Conservation (phyloP, 1,140 invertebrate genomes). For the Episyrphus balteatus region DNA sequence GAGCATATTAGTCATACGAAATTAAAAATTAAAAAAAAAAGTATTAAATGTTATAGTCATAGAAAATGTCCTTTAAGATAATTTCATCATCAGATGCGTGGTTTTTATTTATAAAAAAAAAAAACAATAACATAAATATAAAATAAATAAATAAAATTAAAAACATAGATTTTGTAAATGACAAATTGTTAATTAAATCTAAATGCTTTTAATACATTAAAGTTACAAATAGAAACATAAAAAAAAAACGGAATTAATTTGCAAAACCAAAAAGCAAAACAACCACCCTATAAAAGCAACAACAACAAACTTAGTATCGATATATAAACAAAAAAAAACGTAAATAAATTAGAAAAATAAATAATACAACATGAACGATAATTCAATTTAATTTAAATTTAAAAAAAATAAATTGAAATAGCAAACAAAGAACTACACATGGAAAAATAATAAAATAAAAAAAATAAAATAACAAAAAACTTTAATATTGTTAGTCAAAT, state of each 20-base stretch:
- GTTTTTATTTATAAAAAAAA: too few species aligned
- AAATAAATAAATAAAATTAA: slow-evolving; percentile 5
- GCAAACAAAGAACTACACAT: neutral
- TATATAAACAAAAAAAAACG: slow-evolving; percentile 1
- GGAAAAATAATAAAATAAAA: slow-evolving; percentile 10
- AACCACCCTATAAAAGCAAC: neutral
- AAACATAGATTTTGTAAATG: slow-evolving; percentile 20
- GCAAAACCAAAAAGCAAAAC: slow-evolving; percentile 4
- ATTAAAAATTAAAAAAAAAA: too few species aligned
- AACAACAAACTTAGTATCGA: neutral
- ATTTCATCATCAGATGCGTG: too few species aligned
- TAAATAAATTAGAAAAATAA: slow-evolving; percentile 1
- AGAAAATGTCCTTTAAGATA: too few species aligned
- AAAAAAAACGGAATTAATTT: slow-evolving; percentile 1
- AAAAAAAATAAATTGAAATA: slow-evolving; percentile 5
- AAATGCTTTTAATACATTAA: neutral
- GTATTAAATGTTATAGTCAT: too few species aligned
- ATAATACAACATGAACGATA: slow-evolving; percentile 2
- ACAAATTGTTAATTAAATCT: slow-evolving; percentile 8
- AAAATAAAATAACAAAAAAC: slow-evolving; percentile 13
- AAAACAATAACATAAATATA: too few species aligned
- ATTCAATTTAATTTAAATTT: slow-evolving; percentile 1
- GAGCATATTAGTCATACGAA: too few species aligned
- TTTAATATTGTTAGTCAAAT: neutral
- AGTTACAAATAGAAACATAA: neutral